Evolutionary conservation across 2,888 invertebrate genomes (phyloP), one percentile per base, ranked within the genome.

Genomic region (Mythimna lalbum): DNA sequence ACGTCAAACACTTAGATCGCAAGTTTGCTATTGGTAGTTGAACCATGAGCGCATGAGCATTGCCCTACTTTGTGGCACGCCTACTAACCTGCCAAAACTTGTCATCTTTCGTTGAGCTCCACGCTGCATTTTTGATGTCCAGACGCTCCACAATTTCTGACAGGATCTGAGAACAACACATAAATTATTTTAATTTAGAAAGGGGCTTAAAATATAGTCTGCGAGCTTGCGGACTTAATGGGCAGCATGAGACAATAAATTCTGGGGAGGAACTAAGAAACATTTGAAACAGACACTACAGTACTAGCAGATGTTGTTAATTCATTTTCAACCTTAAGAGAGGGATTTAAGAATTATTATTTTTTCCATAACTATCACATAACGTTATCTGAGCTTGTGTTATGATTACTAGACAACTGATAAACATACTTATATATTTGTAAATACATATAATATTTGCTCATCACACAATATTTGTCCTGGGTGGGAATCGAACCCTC

Each of bases 111-210:
- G 96, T 96, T 70, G 93, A 90, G 53, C 91, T 92, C 97, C 97
- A 97, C 0, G 96, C 90, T 2, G 96, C 96, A 87, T 96, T 96
- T 64, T 93, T 91, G 39, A 97, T 96, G 69, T 95, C 93, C 60
- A 96, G 92, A 43, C 96, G 93, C 43, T 92, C 90, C 33, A 97
- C 88, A 60, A 97, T 95, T 79, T 96, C 96, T 53, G 93, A 92
- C 57, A 97, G 87, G 57, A 96, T 95, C 95, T 93, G 88, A 64
- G 88, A 69, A 19, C 27, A 72, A 70, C 19, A 17, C 31, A 67
- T 71, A 52, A 21, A 73, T 57, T 43, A 60, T 62, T 61, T 66
- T 52, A 36, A 62, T 53, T 49, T 33, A 56, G 33, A 52, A 63
- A 56, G 12, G 43, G 33, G n/a, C n/a, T 67, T 57, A 23, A 67